Conservation (phyloP, 2,888 invertebrate genomes). For the Campoplex capitator region DNA sequence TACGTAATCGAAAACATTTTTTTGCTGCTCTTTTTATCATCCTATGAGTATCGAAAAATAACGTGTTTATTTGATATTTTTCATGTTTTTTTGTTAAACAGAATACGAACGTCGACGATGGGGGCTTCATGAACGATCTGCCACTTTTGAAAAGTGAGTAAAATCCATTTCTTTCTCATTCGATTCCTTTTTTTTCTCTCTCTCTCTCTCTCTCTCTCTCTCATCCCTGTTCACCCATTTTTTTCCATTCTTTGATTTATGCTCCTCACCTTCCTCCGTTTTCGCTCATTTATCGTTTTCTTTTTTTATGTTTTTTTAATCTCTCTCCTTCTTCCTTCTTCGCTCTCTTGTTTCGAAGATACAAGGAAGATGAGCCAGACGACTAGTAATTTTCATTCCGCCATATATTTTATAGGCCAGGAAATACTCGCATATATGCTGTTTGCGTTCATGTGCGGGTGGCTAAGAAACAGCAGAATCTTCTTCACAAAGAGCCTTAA, state of each 20-base stretch:
- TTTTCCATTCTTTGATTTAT: background rate
- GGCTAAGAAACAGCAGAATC: conserved; percentile 46
- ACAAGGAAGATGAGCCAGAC: conserved; percentile 36
- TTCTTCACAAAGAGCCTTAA: conserved; percentile 38
- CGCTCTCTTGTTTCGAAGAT: background rate
- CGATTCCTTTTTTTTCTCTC: background rate
- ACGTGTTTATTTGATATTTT: background rate
- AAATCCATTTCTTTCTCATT: background rate
- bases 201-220: no score
- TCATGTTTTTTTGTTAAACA: conserved; percentile 84
- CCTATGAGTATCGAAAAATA: background rate
- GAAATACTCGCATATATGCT: conserved; percentile 27
- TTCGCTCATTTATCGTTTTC: background rate
- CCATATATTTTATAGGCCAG: conserved; percentile 66
- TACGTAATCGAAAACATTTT: conserved; percentile 80
- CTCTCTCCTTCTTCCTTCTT: background rate
- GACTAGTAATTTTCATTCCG: conserved; percentile 67
- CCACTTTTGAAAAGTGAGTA: conserved; percentile 95
- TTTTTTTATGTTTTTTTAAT: background rate
- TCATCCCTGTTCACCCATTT: background rate
- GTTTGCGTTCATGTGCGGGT: conserved; percentile 34
- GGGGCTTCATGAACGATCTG: conserved; percentile 95
- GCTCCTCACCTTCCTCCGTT: no score
- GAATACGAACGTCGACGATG: conserved; percentile 94
- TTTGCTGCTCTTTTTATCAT: conserved; percentile 46